Evolutionary conservation across 2,797 vertebrate species (phyloP).

Genomic region (Anguilla obscura): DNA sequence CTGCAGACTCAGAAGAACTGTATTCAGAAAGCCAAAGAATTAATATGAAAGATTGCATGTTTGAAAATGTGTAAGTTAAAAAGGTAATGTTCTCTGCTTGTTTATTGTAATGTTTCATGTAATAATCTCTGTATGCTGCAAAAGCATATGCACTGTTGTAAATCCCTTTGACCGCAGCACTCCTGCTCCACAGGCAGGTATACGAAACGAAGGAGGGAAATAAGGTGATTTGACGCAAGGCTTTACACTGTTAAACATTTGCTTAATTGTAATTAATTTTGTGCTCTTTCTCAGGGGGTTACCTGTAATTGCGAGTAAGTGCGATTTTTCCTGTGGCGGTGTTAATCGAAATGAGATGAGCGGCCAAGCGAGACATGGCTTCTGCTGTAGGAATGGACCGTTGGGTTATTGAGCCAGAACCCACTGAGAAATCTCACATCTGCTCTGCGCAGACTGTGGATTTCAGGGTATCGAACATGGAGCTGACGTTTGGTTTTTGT

Average conservation of each 20-base stretch:
- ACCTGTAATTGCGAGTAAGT: constrained; percentile 20
- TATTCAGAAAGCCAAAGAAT: background rate
- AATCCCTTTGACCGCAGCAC: background rate
- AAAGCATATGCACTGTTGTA: background rate
- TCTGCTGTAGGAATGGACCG: background rate
- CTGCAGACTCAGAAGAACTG: background rate
- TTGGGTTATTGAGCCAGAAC: background rate
- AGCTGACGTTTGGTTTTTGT: background rate
- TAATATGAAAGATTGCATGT: background rate
- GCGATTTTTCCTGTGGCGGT: constrained; percentile 18
- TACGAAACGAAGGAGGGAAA: background rate
- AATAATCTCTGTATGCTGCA: background rate
- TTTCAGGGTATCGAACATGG: constrained; percentile 1
- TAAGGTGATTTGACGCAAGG: background rate
- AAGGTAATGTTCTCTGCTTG: constrained; percentile 1
- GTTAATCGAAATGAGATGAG: constrained; percentile 25
- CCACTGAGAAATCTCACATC: constrained; percentile 1
- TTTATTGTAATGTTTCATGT: background rate
- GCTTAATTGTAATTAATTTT: constrained; percentile 31
- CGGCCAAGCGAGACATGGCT: constrained; percentile 1
- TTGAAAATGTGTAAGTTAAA: background rate
- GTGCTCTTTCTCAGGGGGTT: constrained; percentile 11
- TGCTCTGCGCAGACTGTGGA: background rate
- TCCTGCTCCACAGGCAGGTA: background rate
- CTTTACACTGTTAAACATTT: constrained; percentile 17